A percentile compares a stretch with the other conserved stretches of the same genome.
Conservation (phyloP, 2,113 vertebrate genomes). For the Lophotis ruficrista region DNA sequence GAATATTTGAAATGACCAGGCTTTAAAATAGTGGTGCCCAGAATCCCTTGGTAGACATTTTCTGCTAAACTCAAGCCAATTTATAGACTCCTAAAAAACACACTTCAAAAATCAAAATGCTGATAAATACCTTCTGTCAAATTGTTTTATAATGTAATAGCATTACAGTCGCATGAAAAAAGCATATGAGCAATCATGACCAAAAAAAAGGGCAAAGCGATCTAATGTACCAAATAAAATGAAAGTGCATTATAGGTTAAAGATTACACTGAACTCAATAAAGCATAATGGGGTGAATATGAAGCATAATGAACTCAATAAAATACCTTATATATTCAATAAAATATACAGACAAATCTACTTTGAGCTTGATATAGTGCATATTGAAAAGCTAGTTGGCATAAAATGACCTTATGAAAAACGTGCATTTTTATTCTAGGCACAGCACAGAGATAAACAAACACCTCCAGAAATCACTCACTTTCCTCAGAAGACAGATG, state of each 20-base stretch:
- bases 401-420: conserved; percentile 14
- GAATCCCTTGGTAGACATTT: not conserved
- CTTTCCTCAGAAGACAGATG: not conserved
- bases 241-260: conserved; percentile 18
- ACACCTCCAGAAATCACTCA: not conserved
- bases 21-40: not conserved
- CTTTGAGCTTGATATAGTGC: not conserved
- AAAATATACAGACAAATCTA: conserved; percentile 5
- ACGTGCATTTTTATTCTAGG: not conserved
- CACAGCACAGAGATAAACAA: not conserved
- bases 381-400: not conserved
- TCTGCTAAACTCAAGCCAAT: not conserved
- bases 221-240: conserved; percentile 16
- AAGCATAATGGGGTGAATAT: conserved; percentile 16
- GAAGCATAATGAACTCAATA: conserved; percentile 20
- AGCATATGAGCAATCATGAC: not conserved
- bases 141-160: not conserved
- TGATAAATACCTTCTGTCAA: conserved; percentile 4
- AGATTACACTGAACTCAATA: conserved; percentile 20
- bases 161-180: not conserved
- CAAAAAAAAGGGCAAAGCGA: not conserved
- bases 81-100: not conserved
- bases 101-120: conserved; percentile 9
- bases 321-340: conserved; percentile 21
- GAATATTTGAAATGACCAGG: not conserved